Percentiles rank a stretch among this genome's conserved stretches.
phyloP scores from a whole-genome alignment of 2,797 vertebrate species.

The Sarcoramphus papa region DNA sequence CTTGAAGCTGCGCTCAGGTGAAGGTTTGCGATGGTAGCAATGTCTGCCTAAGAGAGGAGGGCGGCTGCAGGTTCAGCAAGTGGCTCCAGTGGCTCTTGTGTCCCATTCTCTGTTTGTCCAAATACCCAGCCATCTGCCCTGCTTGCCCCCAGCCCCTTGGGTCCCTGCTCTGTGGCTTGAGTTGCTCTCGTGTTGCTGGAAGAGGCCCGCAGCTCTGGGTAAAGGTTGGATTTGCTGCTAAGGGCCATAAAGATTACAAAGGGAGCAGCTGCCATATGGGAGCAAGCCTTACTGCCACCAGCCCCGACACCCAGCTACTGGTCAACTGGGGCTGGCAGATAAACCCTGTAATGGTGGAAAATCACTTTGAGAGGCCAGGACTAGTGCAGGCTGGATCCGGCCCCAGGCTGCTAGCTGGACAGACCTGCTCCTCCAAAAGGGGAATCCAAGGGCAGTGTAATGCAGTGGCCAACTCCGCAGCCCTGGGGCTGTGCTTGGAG shows the following conservation, averaged over 20 bases:
- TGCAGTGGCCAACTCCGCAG: not conserved
- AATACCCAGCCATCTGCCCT: not conserved
- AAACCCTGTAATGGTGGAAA: not conserved
- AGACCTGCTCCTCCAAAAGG: not conserved
- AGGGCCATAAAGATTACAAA: not conserved
- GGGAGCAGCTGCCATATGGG: not conserved
- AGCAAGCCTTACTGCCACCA: not conserved
- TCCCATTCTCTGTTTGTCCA: not conserved
- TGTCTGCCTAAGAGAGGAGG: not conserved
- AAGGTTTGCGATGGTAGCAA: not conserved
- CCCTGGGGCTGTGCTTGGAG: not conserved
- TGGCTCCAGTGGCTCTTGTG: not conserved
- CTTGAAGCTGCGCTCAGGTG: not conserved
- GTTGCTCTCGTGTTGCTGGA: not conserved
- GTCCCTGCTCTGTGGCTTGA: not conserved
- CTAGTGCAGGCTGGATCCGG: not conserved
- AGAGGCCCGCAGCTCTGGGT: not conserved
- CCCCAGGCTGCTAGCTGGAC: not conserved
- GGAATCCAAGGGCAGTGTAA: not conserved
- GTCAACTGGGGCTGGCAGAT: not conserved
- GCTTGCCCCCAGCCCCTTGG: not conserved
- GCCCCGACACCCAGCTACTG: not conserved
- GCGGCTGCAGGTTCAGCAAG: not conserved
- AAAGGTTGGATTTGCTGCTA: not conserved
- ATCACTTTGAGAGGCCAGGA: not conserved